A percentile compares a stretch with the other conserved stretches of the same genome.
phyloP scores from a whole-genome alignment of 2,888 invertebrate species.

The Drosophila greeni region DNA sequence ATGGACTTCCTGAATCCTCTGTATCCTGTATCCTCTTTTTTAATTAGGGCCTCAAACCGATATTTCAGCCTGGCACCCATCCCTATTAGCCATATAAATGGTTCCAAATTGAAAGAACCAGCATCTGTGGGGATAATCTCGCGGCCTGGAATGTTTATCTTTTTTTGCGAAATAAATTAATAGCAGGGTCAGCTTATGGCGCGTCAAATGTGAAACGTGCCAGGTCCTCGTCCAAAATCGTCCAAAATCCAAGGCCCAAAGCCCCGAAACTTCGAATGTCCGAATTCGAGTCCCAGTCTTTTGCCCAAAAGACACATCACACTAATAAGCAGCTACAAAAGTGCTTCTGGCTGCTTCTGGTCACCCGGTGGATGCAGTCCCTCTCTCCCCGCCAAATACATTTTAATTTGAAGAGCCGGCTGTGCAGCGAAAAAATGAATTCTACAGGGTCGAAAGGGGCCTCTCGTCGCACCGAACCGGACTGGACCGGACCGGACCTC shows the following conservation, averaged over 20 bases:
- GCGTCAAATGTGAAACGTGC: slow-evolving; percentile 71
- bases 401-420: slow-evolving; percentile 64
- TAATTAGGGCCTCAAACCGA: not conserved
- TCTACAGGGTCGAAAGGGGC: slow-evolving; percentile 43
- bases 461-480: slow-evolving; percentile 4
- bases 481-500: slow-evolving; percentile 11
- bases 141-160: not conserved
- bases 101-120: slow-evolving; percentile 24
- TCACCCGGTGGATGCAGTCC: slow-evolving; percentile 45
- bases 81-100: slow-evolving; percentile 18
- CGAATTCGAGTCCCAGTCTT: not conserved
- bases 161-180: slow-evolving; percentile 51
- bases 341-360: slow-evolving; percentile 75
- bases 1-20: not conserved
- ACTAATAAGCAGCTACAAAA: slow-evolving; percentile 73
- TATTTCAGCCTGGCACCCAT: slow-evolving; percentile 20
- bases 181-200: slow-evolving; percentile 49
- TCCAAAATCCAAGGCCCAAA: slow-evolving; percentile 22
- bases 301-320: slow-evolving; percentile 49
- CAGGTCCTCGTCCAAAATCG: slow-evolving; percentile 39
- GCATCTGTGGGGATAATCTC: slow-evolving; percentile 38
- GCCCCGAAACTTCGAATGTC: not conserved
- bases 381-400: slow-evolving; percentile 57
- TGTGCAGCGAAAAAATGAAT: slow-evolving; percentile 49
- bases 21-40: not conserved